phyloP scores from a whole-genome alignment of 92 coral and sea anemone species.

The Zoanthus sociatus region DNA sequence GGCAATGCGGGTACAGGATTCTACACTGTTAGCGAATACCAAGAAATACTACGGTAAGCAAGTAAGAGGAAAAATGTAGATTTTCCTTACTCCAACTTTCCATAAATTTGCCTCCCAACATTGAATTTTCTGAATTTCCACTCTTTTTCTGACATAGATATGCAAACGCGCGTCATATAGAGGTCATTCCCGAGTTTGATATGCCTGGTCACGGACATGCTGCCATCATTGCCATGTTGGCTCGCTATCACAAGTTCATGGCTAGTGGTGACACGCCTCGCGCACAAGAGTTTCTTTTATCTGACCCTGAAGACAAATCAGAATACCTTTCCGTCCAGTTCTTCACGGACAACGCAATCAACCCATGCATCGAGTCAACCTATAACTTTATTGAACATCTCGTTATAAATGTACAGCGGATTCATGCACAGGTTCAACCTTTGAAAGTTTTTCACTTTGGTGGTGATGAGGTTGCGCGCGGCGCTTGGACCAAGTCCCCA shows the following conservation, averaged over 20 bases:
- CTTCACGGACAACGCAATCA: constrained; percentile 94
- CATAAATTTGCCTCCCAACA: neutral
- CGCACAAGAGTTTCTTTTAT: constrained; percentile 77
- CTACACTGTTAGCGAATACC: constrained; percentile 88
- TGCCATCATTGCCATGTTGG: constrained; percentile 94
- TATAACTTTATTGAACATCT: constrained; percentile 90
- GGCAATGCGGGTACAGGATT: constrained; percentile 92
- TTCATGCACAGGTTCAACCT: constrained; percentile 85
- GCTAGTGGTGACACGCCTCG: constrained; percentile 70
- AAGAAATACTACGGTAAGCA: constrained; percentile 72
- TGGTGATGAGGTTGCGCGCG: constrained; percentile 95
- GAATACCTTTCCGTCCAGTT: constrained; percentile 94
- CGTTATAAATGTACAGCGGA: constrained; percentile 69
- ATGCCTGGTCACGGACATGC: constrained; percentile 99
- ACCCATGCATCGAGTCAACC: constrained; percentile 94
- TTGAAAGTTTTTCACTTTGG: constrained; percentile 90
- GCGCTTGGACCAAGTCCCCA: constrained; percentile 98
- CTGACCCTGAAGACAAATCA: constrained; percentile 88
- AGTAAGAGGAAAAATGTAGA: too few species aligned
- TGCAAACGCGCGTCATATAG: constrained; percentile 85
- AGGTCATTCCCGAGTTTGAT: constrained; percentile 97
- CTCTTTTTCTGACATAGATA: constrained; percentile 26
- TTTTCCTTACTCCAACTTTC: neutral
- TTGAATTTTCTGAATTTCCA: neutral
- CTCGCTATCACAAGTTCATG: constrained; percentile 70